phyloP scores from a whole-genome alignment of 2,797 vertebrate genomes.

The Diceros bicornis region DNA sequence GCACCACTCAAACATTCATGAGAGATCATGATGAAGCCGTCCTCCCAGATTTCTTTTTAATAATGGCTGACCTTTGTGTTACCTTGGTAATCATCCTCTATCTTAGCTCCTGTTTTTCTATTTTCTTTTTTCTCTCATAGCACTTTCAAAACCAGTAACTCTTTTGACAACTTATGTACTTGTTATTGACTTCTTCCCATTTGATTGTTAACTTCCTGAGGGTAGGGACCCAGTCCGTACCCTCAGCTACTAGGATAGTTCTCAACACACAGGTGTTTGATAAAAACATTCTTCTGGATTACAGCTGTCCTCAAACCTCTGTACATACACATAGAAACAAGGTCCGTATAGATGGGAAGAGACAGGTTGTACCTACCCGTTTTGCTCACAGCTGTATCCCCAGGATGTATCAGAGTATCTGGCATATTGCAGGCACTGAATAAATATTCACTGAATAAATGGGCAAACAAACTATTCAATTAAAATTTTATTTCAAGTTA shows the following conservation, averaged over 20 bases:
- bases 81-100: not conserved
- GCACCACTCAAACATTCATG: not conserved
- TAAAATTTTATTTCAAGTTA: conserved; percentile 34
- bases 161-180: not conserved
- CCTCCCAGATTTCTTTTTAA: not conserved
- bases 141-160: not conserved
- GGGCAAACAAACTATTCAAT: not conserved
- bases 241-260: not conserved
- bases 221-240: not conserved
- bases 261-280: not conserved
- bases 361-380: not conserved
- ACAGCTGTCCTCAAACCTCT: not conserved
- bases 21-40: not conserved
- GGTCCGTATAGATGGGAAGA: not conserved
- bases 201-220: not conserved
- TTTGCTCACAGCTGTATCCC: not conserved
- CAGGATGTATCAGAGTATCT: not conserved
- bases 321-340: not conserved
- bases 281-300: not conserved
- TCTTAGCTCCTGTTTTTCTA: not conserved
- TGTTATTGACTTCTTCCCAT: not conserved
- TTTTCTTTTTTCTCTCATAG: not conserved
- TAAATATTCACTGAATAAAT: conserved; percentile 13
- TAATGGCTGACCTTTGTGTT: not conserved
- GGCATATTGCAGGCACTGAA: not conserved